These are phyloP conservation scores for Microtus richardsoni DNA, from an alignment of 2,113 vertebrate species.

Conservation along the genomic window DNA sequence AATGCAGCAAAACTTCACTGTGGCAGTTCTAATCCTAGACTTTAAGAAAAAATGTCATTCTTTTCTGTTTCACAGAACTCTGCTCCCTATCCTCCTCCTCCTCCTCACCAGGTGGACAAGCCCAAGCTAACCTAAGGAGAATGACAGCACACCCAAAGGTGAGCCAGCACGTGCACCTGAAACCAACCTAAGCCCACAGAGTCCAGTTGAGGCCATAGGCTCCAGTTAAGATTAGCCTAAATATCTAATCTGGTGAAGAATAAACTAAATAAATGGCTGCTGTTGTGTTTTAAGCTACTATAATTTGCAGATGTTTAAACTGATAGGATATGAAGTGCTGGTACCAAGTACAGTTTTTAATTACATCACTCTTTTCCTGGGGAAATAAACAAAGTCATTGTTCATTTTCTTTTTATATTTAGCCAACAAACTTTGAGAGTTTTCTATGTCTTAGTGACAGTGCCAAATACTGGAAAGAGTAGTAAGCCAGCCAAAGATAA, in stretches of 20 bases:
- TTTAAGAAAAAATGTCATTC: background rate
- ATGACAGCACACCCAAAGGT: background rate
- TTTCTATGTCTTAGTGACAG: background rate
- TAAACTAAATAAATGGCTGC: background rate
- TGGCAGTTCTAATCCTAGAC: background rate
- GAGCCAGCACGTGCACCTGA: background rate
- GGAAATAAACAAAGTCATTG: constrained; percentile 18
- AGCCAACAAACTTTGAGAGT: constrained; percentile 1
- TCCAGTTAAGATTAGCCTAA: background rate
- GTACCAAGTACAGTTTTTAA: background rate
- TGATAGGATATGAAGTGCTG: background rate
- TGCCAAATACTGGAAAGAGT: background rate
- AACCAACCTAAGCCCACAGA: background rate
- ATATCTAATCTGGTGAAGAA: background rate
- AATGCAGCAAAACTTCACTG: background rate
- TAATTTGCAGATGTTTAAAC: background rate
- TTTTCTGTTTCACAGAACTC: background rate
- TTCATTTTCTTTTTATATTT: constrained; percentile 33
- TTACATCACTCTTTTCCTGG: background rate
- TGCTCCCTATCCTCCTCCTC: background rate
- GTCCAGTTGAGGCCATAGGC: background rate
- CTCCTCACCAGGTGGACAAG: background rate
- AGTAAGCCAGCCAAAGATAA: background rate
- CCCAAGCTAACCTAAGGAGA: background rate
- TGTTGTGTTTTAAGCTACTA: background rate